Evolutionary conservation across 2,797 vertebrate species (phyloP), one percentile per base, ranked within the genome.

Genomic region (Kryptolebias ocellatus): DNA sequence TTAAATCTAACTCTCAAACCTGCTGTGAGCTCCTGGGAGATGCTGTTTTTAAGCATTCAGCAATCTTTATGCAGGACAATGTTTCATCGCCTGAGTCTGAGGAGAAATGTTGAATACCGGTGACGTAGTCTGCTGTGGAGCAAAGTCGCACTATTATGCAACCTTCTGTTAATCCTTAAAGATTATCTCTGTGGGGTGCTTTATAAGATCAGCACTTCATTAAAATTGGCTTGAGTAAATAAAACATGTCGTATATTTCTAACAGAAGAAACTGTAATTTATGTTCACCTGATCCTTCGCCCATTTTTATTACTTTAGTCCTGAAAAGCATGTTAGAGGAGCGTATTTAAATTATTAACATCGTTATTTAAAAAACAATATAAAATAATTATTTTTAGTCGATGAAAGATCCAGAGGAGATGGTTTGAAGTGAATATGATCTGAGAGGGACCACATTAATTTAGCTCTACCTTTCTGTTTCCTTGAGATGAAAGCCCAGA

Each of bases 331-430:
- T 39, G 51, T 4, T 24, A 15, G 14, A 7, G 5, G 12, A 52
- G 20, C 18, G 4, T 28, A 54, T 46, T 54, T 54, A 18, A 69
- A 56, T 42, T 17, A 53, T 53, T n/a, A 31, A 46, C 34, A 27
- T 2, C 17, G 11, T 3, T 24, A 24, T 24, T 24, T 20, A 55
- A 64, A 12, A 15, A 14, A 27, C 11, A 15, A 4, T 8, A 57
- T 64, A 27, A 65, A 62, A 66, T 31, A 31, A 34, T 66, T 60
- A n/a, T 69, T 76, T 81, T 56, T 39, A 58, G 46, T 53, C 1
- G 0, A 42, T 10, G 50, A 59, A 29, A 72, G 39, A 67, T 6
- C 37, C 31, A 34, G 4, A 29, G 27, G 18, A 55, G 65, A 29
- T 28, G 34, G 50, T 49, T 15, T 63, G 72, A 74, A 52, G 64